A percentile compares a stretch with the other conserved stretches of the same genome.
Evolutionary conservation across 2,888 invertebrate genomes (phyloP).

Genomic region (Yponomeuta malinellus): DNA sequence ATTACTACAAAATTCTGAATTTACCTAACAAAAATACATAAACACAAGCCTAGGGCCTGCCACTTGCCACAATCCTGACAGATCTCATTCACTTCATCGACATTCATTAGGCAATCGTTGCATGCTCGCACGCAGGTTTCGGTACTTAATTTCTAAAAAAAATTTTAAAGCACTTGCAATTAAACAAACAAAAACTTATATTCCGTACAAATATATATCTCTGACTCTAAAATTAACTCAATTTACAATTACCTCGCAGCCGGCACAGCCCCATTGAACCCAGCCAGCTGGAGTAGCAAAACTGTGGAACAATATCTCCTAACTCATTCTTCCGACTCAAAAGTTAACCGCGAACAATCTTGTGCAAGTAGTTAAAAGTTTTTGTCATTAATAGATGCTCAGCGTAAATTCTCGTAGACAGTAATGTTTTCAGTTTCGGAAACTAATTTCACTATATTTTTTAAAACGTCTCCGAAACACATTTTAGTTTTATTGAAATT

Average conservation of each 20-base stretch:
- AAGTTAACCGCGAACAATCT: conserved; percentile 10
- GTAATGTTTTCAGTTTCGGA: conserved; percentile 23
- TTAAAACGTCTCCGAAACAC: background rate
- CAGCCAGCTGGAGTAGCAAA: background rate
- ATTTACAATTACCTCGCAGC: conserved; percentile 3
- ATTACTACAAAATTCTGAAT: too few species aligned
- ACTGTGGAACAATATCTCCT: background rate
- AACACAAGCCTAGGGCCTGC: too few species aligned
- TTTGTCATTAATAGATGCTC: conserved; percentile 27
- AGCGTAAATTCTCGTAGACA: conserved; percentile 26
- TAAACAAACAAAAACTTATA: too few species aligned
- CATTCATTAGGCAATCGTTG: too few species aligned
- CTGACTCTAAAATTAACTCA: background rate
- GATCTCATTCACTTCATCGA: too few species aligned
- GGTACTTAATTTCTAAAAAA: too few species aligned
- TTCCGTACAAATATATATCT: background rate
- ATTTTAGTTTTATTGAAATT: too few species aligned
- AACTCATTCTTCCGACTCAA: conserved; percentile 8
- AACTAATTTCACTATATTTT: conserved; percentile 14
- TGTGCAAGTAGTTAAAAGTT: conserved; percentile 26
- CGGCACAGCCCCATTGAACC: background rate
- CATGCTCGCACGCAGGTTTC: too few species aligned
- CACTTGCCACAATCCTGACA: too few species aligned
- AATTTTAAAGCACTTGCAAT: too few species aligned
- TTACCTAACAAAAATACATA: too few species aligned